These are phyloP conservation scores for Mycalesis mineus DNA, from an alignment of 2,888 invertebrate genomes.

Conservation along the genomic window DNA sequence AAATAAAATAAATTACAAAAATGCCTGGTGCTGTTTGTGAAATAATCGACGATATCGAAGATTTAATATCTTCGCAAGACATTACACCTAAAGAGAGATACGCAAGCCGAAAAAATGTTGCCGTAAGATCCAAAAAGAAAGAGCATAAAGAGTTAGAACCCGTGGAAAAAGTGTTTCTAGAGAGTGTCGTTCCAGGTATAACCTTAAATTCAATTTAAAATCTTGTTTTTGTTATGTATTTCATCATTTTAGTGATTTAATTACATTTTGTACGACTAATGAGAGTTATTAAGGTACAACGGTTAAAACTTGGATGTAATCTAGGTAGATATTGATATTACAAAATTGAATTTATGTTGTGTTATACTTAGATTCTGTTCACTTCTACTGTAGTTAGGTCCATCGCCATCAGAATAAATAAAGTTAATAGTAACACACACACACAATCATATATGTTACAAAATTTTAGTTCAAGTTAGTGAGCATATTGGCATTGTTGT, in stretches of 20 bases:
- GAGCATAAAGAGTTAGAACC: slow-evolving; percentile 47
- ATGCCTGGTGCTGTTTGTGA: slow-evolving; percentile 81
- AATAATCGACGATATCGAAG: slow-evolving; percentile 90
- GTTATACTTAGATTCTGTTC: too few species aligned
- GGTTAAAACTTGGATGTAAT: too few species aligned
- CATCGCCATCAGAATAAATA: too few species aligned
- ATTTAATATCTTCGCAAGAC: slow-evolving; percentile 88
- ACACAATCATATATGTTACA: too few species aligned
- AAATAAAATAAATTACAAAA: slow-evolving; percentile 35
- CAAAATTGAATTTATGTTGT: too few species aligned
- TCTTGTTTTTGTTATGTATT: background rate
- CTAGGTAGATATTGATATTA: too few species aligned
- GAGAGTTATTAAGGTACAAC: too few species aligned
- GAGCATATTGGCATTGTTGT: too few species aligned
- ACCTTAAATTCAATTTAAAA: slow-evolving; percentile 39
- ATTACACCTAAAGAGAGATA: slow-evolving; percentile 88
- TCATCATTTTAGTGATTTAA: background rate
- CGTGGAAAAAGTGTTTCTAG: slow-evolving; percentile 68
- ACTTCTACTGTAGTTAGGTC: too few species aligned
- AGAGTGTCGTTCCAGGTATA: slow-evolving; percentile 80
- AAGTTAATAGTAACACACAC: too few species aligned
- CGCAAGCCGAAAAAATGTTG: slow-evolving; percentile 83
- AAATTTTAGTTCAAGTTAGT: too few species aligned
- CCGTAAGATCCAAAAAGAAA: slow-evolving; percentile 80
- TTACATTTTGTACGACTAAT: too few species aligned